These are phyloP conservation scores for Eudemis profundana DNA, from an alignment of 2,888 invertebrate species.

Conservation along the genomic window DNA sequence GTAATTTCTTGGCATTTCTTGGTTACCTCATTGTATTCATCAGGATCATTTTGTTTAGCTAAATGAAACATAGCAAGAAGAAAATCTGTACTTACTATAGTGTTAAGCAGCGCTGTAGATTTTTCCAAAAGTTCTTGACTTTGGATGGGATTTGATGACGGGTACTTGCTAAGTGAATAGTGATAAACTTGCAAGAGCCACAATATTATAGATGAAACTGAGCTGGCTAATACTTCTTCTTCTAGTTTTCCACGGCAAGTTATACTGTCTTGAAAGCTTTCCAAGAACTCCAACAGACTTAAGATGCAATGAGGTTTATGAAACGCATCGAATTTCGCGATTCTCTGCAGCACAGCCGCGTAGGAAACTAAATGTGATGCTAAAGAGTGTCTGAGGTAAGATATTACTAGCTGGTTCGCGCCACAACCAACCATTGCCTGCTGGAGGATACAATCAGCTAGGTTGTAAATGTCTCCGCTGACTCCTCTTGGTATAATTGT, in stretches of 20 bases:
- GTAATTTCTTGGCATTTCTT: slow-evolving; percentile 92
- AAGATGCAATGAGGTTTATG: slow-evolving; percentile 95
- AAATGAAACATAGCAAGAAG: slow-evolving; percentile 93
- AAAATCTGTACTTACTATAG: slow-evolving; percentile 89
- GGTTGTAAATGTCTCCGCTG: slow-evolving; percentile 96
- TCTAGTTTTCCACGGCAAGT: slow-evolving; percentile 93
- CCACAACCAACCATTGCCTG: slow-evolving; percentile 97
- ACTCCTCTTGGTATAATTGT: slow-evolving; percentile 95
- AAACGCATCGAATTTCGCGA: slow-evolving; percentile 95
- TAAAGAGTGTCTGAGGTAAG: slow-evolving; percentile 96
- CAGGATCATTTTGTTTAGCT: slow-evolving; percentile 92
- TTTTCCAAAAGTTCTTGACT: slow-evolving; percentile 88
- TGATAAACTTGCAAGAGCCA: slow-evolving; percentile 93
- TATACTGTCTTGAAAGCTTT: slow-evolving; percentile 87
- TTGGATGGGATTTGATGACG: slow-evolving; percentile 78
- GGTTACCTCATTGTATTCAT: slow-evolving; percentile 87
- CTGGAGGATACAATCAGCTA: slow-evolving; percentile 96
- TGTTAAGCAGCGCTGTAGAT: slow-evolving; percentile 88
- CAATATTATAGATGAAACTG: slow-evolving; percentile 91
- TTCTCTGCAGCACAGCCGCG: slow-evolving; percentile 94
- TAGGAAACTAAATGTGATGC: slow-evolving; percentile 96
- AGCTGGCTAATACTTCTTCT: slow-evolving; percentile 92
- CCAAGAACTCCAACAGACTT: slow-evolving; percentile 93
- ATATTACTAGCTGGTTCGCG: slow-evolving; percentile 95
- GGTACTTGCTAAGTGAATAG: slow-evolving; percentile 78